Evolutionary conservation across 92 coral and sea anemone genomes (phyloP).

Genomic region (Epizoanthus scotinus): DNA sequence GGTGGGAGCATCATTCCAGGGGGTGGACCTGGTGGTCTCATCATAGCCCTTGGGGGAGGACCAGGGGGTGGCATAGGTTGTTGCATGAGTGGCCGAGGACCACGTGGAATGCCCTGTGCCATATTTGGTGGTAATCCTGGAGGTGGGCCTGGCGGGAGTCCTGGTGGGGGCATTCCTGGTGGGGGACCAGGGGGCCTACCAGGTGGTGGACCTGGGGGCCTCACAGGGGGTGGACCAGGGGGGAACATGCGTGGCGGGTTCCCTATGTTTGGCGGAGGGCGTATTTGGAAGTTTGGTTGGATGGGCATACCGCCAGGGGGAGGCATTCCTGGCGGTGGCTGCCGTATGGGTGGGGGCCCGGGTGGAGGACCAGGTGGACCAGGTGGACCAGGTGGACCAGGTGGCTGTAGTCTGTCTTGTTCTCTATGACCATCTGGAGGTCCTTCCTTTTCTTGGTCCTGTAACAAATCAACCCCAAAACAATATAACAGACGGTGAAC

Average conservation of each 20-base stretch:
- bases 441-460: conserved; percentile 7
- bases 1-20: conserved; percentile 83
- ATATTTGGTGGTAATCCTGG: conserved; percentile 89
- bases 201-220: conserved; percentile 69
- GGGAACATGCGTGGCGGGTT: conserved; percentile 90
- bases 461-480: background rate
- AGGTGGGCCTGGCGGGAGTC: conserved; percentile 92
- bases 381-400: conserved; percentile 64
- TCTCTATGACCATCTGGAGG: conserved; percentile 12
- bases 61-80: conserved; percentile 84
- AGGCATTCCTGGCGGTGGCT: conserved; percentile 74
- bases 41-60: conserved; percentile 81
- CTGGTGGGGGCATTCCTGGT: conserved; percentile 85
- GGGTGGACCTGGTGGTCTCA: conserved; percentile 88
- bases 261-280: conserved; percentile 81
- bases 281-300: conserved; percentile 91
- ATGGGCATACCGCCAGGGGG: conserved; percentile 62
- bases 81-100: conserved; percentile 86
- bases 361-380: conserved; percentile 92
- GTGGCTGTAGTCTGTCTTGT: conserved; percentile 44
- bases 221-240: conserved; percentile 98
- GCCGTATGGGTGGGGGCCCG: conserved; percentile 77
- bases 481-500: background rate
- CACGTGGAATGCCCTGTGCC: conserved; percentile 78
- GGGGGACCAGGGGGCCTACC: conserved; percentile 81